Evolutionary conservation across 1,140 invertebrate genomes (phyloP).

Genomic region (Varroa destructor): DNA sequence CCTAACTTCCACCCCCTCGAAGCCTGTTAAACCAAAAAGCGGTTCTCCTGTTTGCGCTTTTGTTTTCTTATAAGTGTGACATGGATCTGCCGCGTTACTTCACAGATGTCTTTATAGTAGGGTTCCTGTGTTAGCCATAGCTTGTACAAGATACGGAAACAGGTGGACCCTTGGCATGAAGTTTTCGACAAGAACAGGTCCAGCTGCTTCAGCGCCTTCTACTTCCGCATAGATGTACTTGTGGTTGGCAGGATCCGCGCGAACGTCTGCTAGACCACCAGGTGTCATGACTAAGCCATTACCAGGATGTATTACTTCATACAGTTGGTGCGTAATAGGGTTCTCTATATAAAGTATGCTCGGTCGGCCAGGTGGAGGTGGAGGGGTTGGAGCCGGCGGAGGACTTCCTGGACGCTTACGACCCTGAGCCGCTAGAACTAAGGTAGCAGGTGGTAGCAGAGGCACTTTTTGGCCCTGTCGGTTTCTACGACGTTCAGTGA

Average conservation of each 20-base stretch:
- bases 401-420: background rate
- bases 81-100: too few species aligned
- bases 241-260: background rate
- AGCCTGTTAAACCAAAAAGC: too few species aligned
- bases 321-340: constrained; percentile 13
- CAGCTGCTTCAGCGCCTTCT: background rate
- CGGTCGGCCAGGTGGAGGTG: background rate
- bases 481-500: constrained; percentile 17
- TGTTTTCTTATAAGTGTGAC: too few species aligned
- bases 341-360: background rate
- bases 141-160: constrained; percentile 16
- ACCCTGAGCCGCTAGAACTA: background rate
- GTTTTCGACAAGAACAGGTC: constrained; percentile 14
- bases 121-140: constrained; percentile 1
- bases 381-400: background rate
- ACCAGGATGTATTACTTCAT: constrained; percentile 18
- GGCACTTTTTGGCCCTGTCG: constrained; percentile 12
- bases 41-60: too few species aligned
- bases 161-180: background rate
- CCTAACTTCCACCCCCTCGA: too few species aligned
- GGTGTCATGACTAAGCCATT: constrained; percentile 20
- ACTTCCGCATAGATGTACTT: constrained; percentile 26
- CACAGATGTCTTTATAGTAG: background rate
- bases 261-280: constrained; percentile 7
- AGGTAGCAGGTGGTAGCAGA: constrained; percentile 3